Conservation (phyloP, 2,113 vertebrate species). For the Mustela lutreola region DNA sequence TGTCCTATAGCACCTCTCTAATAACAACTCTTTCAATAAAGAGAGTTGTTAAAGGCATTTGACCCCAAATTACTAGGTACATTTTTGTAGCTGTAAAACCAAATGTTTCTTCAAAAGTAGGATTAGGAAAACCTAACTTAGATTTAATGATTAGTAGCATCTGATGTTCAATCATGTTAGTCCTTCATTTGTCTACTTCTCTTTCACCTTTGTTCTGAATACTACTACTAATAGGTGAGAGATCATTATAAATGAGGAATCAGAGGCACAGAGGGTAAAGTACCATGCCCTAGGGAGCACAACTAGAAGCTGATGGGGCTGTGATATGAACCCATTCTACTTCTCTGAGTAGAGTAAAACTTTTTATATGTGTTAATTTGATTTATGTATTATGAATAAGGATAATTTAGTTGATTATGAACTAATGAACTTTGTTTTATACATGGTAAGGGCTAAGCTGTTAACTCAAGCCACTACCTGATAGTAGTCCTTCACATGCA, state of each 20-base stretch:
- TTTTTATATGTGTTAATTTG: neutral
- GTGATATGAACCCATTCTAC: neutral
- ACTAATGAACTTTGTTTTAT: neutral
- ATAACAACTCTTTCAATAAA: too few relatives aligned
- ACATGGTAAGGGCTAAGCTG: neutral
- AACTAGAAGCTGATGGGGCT: neutral
- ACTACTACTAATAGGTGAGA: neutral
- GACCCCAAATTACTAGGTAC: constrained; percentile 34
- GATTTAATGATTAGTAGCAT: neutral
- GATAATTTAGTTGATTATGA: neutral
- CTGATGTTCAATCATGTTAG: neutral
- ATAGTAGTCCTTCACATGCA: neutral
- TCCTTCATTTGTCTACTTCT: constrained; percentile 18
- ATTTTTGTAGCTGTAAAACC: constrained; percentile 43
- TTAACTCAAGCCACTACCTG: neutral
- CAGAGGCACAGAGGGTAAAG: neutral
- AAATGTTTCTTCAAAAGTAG: constrained; percentile 15
- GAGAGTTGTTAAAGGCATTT: constrained; percentile 15
- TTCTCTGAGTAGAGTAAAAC: neutral
- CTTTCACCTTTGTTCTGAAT: constrained; percentile 43
- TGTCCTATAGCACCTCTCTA: neutral
- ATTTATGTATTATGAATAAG: neutral
- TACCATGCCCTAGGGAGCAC: neutral
- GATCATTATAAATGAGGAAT: neutral
- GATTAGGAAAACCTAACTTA: constrained; percentile 3